phyloP scores from a whole-genome alignment of 2,888 invertebrate genomes.

The Clusia tigrina region DNA sequence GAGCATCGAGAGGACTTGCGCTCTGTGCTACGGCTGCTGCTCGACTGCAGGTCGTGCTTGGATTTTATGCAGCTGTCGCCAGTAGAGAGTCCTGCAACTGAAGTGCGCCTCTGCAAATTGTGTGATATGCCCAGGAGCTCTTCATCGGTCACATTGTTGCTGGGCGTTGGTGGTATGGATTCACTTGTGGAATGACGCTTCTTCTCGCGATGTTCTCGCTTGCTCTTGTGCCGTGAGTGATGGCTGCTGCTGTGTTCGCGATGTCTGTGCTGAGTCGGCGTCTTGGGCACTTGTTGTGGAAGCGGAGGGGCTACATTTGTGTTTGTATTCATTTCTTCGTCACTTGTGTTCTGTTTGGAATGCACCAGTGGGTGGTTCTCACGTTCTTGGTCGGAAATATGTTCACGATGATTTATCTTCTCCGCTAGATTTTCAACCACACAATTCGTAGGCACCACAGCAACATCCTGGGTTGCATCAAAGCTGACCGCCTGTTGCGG shows the following conservation, averaged over 20 bases:
- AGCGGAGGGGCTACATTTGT: constrained; percentile 27
- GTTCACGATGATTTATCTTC: constrained; percentile 21
- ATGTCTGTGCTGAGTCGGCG: constrained; percentile 38
- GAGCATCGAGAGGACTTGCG: constrained; percentile 50
- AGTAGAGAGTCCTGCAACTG: constrained; percentile 50
- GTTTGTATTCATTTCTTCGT: constrained; percentile 41
- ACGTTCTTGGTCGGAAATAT: constrained; percentile 31
- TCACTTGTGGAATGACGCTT: constrained; percentile 57
- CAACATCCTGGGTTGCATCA: constrained; percentile 29
- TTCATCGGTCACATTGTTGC: constrained; percentile 47
- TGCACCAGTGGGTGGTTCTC: constrained; percentile 12
- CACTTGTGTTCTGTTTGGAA: constrained; percentile 42
- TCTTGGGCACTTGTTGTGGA: constrained; percentile 28
- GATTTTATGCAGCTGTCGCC: constrained; percentile 40
- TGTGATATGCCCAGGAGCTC: constrained; percentile 44
- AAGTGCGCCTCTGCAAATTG: constrained; percentile 46
- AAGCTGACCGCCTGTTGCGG: constrained; percentile 31
- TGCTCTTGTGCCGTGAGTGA: constrained; percentile 57
- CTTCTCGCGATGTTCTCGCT: constrained; percentile 61
- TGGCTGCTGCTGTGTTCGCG: constrained; percentile 49
- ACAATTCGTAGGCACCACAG: neutral
- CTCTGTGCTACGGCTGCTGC: constrained; percentile 47
- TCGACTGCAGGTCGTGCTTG: constrained; percentile 40
- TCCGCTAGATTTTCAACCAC: neutral
- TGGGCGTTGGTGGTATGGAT: constrained; percentile 26